Conservation (phyloP, 2,797 vertebrate genomes). For the Pogoniulus pusillus region DNA sequence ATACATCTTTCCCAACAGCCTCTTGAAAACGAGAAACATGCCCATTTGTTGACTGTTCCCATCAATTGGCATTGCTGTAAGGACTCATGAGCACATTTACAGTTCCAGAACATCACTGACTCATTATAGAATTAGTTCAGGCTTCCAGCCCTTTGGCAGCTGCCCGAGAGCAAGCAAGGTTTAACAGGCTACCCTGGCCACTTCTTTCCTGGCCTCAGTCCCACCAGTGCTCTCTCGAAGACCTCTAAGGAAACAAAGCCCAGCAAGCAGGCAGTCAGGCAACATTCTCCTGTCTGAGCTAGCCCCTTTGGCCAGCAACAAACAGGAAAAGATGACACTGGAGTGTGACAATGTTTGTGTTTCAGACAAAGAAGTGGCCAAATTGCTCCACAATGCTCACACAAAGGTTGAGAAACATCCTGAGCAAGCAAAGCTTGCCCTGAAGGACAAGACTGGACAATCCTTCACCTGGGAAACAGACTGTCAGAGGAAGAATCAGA, state of each 20-base stretch:
- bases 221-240: not conserved
- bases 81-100: not conserved
- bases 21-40: not conserved
- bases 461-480: not conserved
- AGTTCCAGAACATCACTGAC: not conserved
- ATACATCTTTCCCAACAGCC: not conserved
- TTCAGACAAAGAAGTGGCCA: not conserved
- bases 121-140: not conserved
- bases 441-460: not conserved
- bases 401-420: not conserved
- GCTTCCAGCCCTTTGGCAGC: not conserved
- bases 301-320: not conserved
- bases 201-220: not conserved
- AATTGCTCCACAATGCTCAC: not conserved
- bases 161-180: not conserved
- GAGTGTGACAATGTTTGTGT: not conserved
- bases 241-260: not conserved
- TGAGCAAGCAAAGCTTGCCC: not conserved
- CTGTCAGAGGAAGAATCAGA: not conserved
- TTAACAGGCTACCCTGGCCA: not conserved
- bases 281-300: not conserved
- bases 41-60: not conserved
- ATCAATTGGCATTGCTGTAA: not conserved
- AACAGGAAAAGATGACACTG: not conserved
- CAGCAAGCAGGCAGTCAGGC: not conserved